These are phyloP conservation scores for Nudaria mundana DNA, from an alignment of 2,888 invertebrate genomes.

Conservation along the genomic window DNA sequence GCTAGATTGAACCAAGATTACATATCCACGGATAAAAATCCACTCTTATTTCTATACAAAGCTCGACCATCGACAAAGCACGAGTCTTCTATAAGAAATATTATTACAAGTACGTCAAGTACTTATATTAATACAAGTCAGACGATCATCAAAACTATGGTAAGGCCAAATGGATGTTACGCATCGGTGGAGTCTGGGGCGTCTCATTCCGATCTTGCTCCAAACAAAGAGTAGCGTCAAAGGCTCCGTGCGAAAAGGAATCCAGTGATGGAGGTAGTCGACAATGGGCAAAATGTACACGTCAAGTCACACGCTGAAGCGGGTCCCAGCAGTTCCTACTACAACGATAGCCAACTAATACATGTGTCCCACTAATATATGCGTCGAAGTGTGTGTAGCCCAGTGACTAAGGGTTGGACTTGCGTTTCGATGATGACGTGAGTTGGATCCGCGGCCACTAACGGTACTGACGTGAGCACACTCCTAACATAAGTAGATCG, in stretches of 20 bases:
- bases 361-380: too few species aligned
- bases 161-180: slow-evolving; percentile 56
- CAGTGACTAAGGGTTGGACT: too few species aligned
- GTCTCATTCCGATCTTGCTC: slow-evolving; percentile 75
- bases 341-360: too few species aligned
- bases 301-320: slow-evolving; percentile 31
- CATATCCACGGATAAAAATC: too few species aligned
- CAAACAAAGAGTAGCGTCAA: slow-evolving; percentile 77
- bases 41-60: slow-evolving; percentile 1
- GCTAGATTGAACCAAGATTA: too few species aligned
- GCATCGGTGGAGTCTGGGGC: slow-evolving; percentile 64
- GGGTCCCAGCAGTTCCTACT: too few species aligned
- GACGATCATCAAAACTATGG: slow-evolving; percentile 45
- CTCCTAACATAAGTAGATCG: too few species aligned
- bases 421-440: too few species aligned
- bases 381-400: too few species aligned
- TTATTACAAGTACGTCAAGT: too few species aligned
- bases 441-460: too few species aligned
- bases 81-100: slow-evolving; percentile 22
- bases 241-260: slow-evolving; percentile 77
- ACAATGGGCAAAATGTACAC: slow-evolving; percentile 69
- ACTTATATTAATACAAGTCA: slow-evolving; percentile 37
- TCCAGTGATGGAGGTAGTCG: slow-evolving; percentile 79
- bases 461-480: too few species aligned
- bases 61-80: background rate